These are phyloP conservation scores for Euspilapteryx auroguttella DNA, from an alignment of 2,888 invertebrate species.

Conservation along the genomic window DNA sequence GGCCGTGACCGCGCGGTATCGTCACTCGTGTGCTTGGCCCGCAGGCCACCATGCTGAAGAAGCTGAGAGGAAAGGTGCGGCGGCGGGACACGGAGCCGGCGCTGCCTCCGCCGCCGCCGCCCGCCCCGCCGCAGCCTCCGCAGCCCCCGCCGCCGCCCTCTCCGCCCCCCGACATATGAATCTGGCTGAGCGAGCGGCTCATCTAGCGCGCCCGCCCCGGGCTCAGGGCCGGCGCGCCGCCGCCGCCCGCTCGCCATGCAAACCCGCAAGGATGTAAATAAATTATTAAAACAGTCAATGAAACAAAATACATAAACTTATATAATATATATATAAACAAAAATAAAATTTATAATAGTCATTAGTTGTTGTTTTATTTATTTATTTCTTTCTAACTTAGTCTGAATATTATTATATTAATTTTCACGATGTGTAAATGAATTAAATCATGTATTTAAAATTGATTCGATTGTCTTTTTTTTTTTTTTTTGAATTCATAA, in stretches of 20 bases:
- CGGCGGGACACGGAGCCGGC: conserved; percentile 90
- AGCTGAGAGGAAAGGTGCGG: conserved; percentile 95
- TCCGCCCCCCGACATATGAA: conserved; percentile 63
- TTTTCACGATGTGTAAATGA: neutral
- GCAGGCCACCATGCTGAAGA: conserved; percentile 99
- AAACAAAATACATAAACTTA: neutral
- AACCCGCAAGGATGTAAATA: conserved; percentile 5
- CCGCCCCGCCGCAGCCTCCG: conserved; percentile 33
- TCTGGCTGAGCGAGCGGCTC: conserved; percentile 73
- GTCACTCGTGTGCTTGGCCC: conserved; percentile 34
- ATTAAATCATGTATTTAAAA: neutral
- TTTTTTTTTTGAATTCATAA: no score
- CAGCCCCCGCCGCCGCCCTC: conserved; percentile 38
- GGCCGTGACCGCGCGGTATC: conserved; percentile 45
- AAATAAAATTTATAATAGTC: conserved; percentile 29
- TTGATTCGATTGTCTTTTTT: no score
- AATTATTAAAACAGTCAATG: neutral
- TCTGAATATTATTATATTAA: neutral
- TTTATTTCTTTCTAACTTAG: conserved; percentile 5
- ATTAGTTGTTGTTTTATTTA: conserved; percentile 45
- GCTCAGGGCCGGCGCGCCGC: conserved; percentile 41
- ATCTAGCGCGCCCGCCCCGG: conserved; percentile 59
- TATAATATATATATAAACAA: conserved; percentile 11
- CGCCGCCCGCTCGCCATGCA: conserved; percentile 23
- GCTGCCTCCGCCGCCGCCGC: conserved; percentile 55